Evolutionary conservation across 2,113 vertebrate genomes (phyloP).

Genomic region (Paratilapia polleni): DNA sequence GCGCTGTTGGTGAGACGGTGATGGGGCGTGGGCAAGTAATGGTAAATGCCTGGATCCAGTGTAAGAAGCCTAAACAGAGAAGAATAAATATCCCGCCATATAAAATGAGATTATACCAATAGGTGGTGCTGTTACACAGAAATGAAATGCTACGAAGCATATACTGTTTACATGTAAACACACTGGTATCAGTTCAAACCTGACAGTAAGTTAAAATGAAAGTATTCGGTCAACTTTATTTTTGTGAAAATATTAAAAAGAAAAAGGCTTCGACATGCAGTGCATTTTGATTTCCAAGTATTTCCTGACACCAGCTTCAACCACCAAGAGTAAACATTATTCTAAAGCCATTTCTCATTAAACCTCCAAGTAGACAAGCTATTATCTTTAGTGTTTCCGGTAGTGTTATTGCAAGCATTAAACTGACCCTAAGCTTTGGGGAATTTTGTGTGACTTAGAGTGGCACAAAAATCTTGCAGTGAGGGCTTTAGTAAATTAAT

Average conservation of each 20-base stretch:
- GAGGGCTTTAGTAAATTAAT: no score
- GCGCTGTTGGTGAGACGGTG: conserved; percentile 76
- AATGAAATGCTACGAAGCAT: neutral
- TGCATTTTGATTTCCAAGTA: neutral
- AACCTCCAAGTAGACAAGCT: neutral
- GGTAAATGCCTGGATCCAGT: conserved; percentile 74
- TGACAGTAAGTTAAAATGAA: neutral
- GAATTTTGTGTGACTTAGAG: no score
- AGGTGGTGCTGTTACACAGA: conserved; percentile 48
- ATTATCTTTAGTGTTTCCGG: neutral
- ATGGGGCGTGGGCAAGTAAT: conserved; percentile 66
- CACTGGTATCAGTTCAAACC: neutral
- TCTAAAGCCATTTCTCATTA: neutral
- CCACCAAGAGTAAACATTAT: neutral
- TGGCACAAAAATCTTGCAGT: no score
- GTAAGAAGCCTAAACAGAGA: conserved; percentile 63
- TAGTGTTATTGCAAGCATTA: no score
- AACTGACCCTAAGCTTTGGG: neutral
- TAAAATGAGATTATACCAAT: conserved; percentile 24
- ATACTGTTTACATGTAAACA: neutral
- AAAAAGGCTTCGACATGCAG: neutral
- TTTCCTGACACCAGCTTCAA: neutral
- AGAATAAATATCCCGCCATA: neutral
- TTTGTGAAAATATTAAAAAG: neutral
- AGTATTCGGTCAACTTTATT: neutral